phyloP scores from a whole-genome alignment of 30 jellyfish, hydroid and myxozoan genomes.

The Cassiopea xamachana region DNA sequence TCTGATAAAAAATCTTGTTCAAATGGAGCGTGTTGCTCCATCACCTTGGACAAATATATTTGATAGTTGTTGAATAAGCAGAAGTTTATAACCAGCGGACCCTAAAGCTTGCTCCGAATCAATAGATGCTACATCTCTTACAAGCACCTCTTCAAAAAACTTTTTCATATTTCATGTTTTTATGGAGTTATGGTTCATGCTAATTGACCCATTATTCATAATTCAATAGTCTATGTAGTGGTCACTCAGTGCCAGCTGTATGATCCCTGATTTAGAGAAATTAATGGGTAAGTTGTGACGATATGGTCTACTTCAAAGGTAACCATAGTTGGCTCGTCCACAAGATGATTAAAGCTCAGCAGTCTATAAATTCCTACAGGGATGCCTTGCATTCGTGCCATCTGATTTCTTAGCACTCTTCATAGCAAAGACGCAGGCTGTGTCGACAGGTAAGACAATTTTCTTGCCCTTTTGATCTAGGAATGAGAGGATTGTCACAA shows the following conservation, averaged over 20 bases:
- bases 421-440: slow-evolving; percentile 4
- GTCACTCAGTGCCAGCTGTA: slow-evolving; percentile 4
- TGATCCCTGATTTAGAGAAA: neutral
- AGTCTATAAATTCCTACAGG: neutral
- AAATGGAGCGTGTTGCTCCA: neutral
- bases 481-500: slow-evolving; percentile 15
- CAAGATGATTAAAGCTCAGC: no score
- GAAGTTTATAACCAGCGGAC: neutral
- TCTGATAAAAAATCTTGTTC: neutral
- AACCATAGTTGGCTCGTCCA: no score
- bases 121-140: neutral
- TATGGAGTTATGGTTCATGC: neutral
- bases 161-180: slow-evolving; percentile 3
- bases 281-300: neutral
- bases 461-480: neutral
- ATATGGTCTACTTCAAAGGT: no score
- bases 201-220: neutral
- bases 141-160: neutral
- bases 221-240: neutral
- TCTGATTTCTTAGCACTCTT: neutral
- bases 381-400: slow-evolving; percentile 11
- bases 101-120: neutral
- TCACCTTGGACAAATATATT: neutral
- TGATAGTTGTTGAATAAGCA: neutral
- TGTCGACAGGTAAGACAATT: slow-evolving; percentile 19